Conservation (phyloP, 2,113 vertebrate genomes). For the Tachuris rubrigastra region DNA sequence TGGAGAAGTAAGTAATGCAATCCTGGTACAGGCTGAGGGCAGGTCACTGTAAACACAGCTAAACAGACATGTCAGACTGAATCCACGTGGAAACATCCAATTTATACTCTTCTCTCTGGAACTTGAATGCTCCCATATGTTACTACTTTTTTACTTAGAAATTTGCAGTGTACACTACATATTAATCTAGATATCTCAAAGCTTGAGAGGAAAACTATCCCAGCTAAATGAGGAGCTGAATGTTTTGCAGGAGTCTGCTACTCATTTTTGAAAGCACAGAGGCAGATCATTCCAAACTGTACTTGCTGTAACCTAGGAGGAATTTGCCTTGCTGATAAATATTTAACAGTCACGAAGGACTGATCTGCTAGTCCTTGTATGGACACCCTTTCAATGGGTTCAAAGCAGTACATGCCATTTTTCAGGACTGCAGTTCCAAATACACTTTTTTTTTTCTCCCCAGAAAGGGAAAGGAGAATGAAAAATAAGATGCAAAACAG, state of each 20-base stretch:
- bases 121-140: not conserved
- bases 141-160: not conserved
- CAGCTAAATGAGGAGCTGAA: not conserved
- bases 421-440: constrained; percentile 11
- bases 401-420: not conserved
- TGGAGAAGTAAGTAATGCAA: not conserved
- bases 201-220: not conserved
- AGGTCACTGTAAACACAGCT: not conserved
- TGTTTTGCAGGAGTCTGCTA: not conserved
- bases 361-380: constrained; percentile 15
- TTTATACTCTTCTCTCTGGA: not conserved
- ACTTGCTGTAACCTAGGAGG: constrained; percentile 47
- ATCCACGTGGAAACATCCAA: not conserved
- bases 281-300: constrained; percentile 37
- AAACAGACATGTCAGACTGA: not conserved
- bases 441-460: not conserved
- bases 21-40: not conserved
- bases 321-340: constrained; percentile 52
- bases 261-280: not conserved
- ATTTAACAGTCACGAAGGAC: constrained; percentile 22
- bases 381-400: constrained; percentile 5
- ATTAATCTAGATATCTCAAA: not conserved
- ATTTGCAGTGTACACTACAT: not conserved
- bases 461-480: not conserved
- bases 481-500: not conserved